phyloP scores from a whole-genome alignment of 1,140 invertebrate genomes.

The Globodera ellingtonae region DNA sequence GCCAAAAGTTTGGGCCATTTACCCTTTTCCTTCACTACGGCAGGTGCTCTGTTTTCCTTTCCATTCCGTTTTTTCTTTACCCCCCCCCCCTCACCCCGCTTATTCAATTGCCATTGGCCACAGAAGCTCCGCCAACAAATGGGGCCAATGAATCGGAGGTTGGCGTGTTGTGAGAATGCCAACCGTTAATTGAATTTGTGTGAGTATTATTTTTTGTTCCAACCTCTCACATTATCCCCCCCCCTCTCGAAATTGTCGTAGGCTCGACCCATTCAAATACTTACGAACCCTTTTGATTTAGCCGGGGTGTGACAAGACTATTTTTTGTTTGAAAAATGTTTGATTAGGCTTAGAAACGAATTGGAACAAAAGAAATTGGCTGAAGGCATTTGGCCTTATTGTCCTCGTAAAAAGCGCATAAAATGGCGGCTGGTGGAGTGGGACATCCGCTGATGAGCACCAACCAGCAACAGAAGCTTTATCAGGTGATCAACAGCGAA shows the following conservation, averaged over 20 bases:
- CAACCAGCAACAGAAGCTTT: background rate
- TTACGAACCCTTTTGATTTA: background rate
- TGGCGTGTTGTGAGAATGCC: background rate
- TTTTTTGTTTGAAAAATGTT: background rate
- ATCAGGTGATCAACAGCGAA: background rate
- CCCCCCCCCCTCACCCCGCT: background rate
- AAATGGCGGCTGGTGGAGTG: background rate
- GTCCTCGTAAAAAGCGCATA: background rate
- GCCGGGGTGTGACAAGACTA: background rate
- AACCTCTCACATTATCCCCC: too few relatives aligned
- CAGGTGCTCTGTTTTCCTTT: background rate
- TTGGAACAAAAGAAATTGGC: too few relatives aligned
- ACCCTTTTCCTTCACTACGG: background rate
- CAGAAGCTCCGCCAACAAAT: background rate
- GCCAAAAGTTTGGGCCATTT: background rate
- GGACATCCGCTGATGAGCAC: background rate
- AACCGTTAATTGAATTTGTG: background rate
- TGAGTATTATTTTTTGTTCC: background rate
- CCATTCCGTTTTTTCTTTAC: background rate
- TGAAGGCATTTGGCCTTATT: background rate
- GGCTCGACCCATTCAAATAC: too few relatives aligned
- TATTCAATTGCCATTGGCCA: background rate
- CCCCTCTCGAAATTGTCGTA: too few relatives aligned
- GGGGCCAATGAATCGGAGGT: background rate
- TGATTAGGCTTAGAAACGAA: background rate